phyloP scores from a whole-genome alignment of 92 coral and sea anemone genomes.

The Anthopleura xanthogrammica region DNA sequence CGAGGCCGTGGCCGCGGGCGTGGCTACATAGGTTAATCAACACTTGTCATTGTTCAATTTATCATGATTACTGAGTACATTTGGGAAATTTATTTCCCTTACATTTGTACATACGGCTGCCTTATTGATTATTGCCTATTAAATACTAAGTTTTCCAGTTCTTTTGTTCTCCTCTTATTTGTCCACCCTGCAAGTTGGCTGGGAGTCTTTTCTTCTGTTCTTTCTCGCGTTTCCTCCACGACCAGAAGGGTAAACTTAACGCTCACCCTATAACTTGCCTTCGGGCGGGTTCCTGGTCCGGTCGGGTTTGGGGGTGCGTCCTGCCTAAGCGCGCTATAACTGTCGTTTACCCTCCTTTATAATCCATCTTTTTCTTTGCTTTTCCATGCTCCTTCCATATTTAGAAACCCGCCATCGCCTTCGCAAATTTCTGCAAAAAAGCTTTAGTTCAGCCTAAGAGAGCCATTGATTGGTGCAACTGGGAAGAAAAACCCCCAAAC shows the following conservation, averaged over 20 bases:
- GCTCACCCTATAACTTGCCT: conserved; percentile 11
- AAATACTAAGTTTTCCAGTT: too few relatives aligned
- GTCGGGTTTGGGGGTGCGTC: conserved; percentile 4
- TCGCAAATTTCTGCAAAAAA: conserved; percentile 1
- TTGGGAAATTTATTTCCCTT: too few relatives aligned
- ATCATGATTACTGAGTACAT: too few relatives aligned
- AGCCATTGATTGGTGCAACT: background rate
- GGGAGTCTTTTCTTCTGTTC: too few relatives aligned
- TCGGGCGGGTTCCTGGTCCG: conserved; percentile 15
- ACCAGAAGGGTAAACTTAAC: conserved; percentile 11
- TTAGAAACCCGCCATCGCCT: background rate
- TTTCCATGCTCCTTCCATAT: background rate
- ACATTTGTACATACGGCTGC: too few relatives aligned
- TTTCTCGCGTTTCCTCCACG: background rate
- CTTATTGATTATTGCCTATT: too few relatives aligned
- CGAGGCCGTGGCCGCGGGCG: background rate
- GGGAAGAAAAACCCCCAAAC: conserved; percentile 6
- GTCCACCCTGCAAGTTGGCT: too few relatives aligned
- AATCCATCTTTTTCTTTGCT: background rate
- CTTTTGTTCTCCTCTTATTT: too few relatives aligned
- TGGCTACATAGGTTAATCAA: background rate
- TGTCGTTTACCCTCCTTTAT: background rate
- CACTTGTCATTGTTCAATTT: too few relatives aligned
- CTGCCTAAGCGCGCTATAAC: background rate
- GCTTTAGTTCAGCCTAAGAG: background rate